A percentile compares a stretch with the other conserved stretches of the same genome.
Conservation (phyloP, 2,888 invertebrate species). For the Noctuana brunneofusca region DNA sequence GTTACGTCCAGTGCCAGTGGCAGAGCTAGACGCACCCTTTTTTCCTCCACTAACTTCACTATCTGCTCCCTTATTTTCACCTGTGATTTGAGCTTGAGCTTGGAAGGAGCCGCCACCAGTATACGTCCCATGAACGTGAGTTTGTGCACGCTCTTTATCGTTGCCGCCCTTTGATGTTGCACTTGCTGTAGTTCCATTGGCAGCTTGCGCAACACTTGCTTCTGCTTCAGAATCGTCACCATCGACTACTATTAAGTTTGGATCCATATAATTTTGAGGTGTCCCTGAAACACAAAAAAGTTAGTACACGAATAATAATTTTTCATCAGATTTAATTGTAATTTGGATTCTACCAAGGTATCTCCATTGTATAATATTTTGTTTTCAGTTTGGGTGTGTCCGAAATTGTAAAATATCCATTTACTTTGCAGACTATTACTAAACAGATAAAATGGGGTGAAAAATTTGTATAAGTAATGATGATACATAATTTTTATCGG, state of each 20-base stretch:
- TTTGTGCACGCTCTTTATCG: slow-evolving; percentile 89
- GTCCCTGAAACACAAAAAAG: slow-evolving; percentile 54
- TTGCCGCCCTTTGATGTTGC: slow-evolving; percentile 90
- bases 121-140: slow-evolving; percentile 92
- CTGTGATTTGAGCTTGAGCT: slow-evolving; percentile 91
- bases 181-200: slow-evolving; percentile 87
- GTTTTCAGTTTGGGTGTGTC: too few relatives aligned
- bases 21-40: slow-evolving; percentile 89
- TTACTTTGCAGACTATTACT: too few relatives aligned
- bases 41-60: slow-evolving; percentile 87
- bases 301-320: too few relatives aligned
- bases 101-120: slow-evolving; percentile 90
- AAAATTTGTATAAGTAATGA: too few relatives aligned
- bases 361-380: too few relatives aligned
- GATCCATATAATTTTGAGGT: slow-evolving; percentile 70
- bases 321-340: too few relatives aligned
- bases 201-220: slow-evolving; percentile 82
- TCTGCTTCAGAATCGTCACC: slow-evolving; percentile 89
- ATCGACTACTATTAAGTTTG: slow-evolving; percentile 68
- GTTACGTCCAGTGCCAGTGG: slow-evolving; percentile 88
- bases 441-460: too few relatives aligned
- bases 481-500: too few relatives aligned
- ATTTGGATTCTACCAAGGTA: too few relatives aligned
- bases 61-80: slow-evolving; percentile 88
- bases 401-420: too few relatives aligned